Evolutionary conservation across 2,888 invertebrate genomes (phyloP), one percentile per base, ranked within the genome.

Genomic region (Malthinus seriepunctatus): DNA sequence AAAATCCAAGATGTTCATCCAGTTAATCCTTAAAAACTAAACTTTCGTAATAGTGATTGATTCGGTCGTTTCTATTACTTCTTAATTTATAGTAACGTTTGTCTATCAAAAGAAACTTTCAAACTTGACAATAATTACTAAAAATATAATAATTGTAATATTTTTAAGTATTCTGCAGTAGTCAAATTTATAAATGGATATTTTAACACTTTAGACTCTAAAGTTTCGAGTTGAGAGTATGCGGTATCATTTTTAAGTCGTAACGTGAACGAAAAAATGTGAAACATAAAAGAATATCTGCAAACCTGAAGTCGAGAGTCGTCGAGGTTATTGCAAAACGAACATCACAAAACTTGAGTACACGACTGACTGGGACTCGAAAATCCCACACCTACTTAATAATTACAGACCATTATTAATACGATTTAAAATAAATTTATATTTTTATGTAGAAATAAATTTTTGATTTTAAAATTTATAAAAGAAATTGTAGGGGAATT

Each of bases 211-310:
- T 23, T 42, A 42, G 38, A 38, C 8, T 38, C 8, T 38, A 38
- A 38, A 38, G 38, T 38, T 38, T 38, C 23, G n/a, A 54, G 3
- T 23, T 23, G 2, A 51, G 51, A 60, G 51, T 63, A 57, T 49
- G 48, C 55, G 53, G 52, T 51, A 51, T 53, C 56, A 48, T 48
- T 44, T 51, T 56, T 60, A 55, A 54, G 63, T 52, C 42, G 57
- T 56, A 50, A 56, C 56, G 47, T 51, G 63, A 56, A 46, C 54
- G 38, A 60, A 61, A 63, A 62, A 58, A 62, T 59, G 54, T 54
- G 56, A 61, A 63, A 62, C 56, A 46, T 52, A 54, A 63, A 61
- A 61, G 60, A 52, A 58, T 46, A 50, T 51, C 51, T 56, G 56
- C 46, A 51, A 51, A 51, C 44, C 50, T 51, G 47, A 56, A 56